Evolutionary conservation across 2,888 invertebrate species (phyloP), one percentile per base, ranked within the genome.

Genomic region (Mesorhabditis belari): DNA sequence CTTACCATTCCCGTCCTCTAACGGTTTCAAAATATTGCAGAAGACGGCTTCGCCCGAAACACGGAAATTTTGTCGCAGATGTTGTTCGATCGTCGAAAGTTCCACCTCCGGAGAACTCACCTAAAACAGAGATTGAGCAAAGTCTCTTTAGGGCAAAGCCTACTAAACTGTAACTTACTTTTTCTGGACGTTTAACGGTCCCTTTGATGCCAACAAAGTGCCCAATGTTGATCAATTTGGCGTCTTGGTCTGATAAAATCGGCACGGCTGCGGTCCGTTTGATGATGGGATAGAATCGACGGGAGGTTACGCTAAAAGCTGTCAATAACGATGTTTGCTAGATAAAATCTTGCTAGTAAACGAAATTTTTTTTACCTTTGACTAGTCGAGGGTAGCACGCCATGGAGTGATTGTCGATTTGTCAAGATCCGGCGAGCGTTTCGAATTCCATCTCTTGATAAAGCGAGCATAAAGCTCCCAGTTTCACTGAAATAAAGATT

Each of bases 11-110:
- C 55, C 57, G 9, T 57, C 21, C 35, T 73, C 70, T 49, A 73
- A 51, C n/a, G 64, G 64, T 24, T 67, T 35, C 5, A 73, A 60
- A 23, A 73, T 55, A 25, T 62, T 60, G 24, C 59, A 50, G 21
- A 73, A 55, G 23, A 71, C 65, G 1, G 51, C 21, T 51, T 71
- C 70, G 6, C 62, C 71, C 17, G 55, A 50, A 4, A 71, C 58
- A 52, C 73, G 54, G n/a, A 57, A 65, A 26, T 71, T 72, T 44
- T 50, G 60, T 0, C 55, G 55, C 6, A 66, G 19, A 24, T 62
- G 53, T 24, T 68, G 63, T 58, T 68, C 63, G 4, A 74, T 62
- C 55, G 58, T 58, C 4, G 67, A 60, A 9, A 74, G 44, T 1
- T 60, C 56, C 6, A 66, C 57, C 52, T 74, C 74, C 1, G 72